Percentiles rank a stretch among this genome's conserved stretches.
Evolutionary conservation across 2,797 vertebrate genomes (phyloP).

Genomic region (Emydoidea blandingii): DNA sequence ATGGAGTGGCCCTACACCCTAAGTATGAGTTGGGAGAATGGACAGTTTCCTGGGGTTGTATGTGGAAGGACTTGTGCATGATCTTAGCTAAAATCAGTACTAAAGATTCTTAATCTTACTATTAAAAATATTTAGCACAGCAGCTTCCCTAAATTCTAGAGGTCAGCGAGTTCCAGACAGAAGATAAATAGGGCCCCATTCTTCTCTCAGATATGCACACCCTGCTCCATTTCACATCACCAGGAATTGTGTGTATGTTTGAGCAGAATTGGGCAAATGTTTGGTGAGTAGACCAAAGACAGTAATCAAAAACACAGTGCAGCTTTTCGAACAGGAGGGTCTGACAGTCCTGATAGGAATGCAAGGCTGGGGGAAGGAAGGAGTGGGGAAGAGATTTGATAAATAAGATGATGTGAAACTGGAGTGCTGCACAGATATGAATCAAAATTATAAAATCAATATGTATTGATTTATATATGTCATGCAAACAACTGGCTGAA

Average conservation of each 20-base stretch:
- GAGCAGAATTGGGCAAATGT: constrained; percentile 14
- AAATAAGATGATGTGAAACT: constrained; percentile 65
- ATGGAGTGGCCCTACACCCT: fast-evolving
- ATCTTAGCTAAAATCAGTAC: not conserved
- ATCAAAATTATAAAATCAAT: constrained; percentile 80
- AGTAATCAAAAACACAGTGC: not conserved
- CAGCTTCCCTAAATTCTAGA: not conserved
- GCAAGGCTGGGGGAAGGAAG: constrained; percentile 10
- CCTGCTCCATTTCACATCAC: not conserved
- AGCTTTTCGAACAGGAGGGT: not conserved
- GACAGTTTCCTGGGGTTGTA: not conserved
- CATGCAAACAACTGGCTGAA: constrained; percentile 74
- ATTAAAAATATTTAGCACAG: not conserved
- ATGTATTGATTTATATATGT: constrained; percentile 75
- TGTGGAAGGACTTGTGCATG: not conserved
- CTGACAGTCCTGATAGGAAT: not conserved
- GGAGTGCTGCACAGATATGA: constrained; percentile 60
- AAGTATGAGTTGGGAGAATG: not conserved
- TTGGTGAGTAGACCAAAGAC: constrained; percentile 24
- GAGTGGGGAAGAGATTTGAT: constrained; percentile 37
- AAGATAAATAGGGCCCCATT: not conserved
- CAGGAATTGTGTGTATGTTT: not conserved
- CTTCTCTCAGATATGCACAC: not conserved
- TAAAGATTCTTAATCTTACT: not conserved
- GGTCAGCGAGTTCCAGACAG: not conserved